Conservation (phyloP, 2,888 invertebrate genomes). For the Pollenia labialis region DNA sequence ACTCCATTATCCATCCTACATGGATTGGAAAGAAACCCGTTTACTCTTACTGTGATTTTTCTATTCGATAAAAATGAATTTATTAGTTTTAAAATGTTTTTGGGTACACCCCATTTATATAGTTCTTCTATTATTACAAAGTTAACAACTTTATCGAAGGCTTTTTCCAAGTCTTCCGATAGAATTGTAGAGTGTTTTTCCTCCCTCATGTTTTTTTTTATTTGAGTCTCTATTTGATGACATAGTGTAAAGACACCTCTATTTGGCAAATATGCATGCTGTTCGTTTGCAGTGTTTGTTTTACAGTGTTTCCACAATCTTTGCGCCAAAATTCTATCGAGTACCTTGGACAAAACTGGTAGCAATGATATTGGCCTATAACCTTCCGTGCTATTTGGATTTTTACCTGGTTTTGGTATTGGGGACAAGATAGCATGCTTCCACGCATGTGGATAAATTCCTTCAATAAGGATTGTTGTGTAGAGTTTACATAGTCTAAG, state of each 20-base stretch:
- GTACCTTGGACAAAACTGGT: conserved; percentile 31
- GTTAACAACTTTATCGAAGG: conserved; percentile 32
- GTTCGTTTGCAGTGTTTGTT: background rate
- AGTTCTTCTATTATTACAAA: conserved; percentile 30
- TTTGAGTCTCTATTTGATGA: conserved; percentile 28
- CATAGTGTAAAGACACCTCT: conserved; percentile 19
- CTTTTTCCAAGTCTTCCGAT: conserved; percentile 52
- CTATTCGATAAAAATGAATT: conserved; percentile 35
- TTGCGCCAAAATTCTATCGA: conserved; percentile 42
- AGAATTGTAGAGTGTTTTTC: too few species aligned
- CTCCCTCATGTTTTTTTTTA: too few species aligned
- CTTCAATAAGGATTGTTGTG: background rate
- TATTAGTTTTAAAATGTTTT: conserved; percentile 6
- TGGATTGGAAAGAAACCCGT: conserved; percentile 3
- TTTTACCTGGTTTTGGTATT: conserved; percentile 44
- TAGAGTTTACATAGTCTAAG: conserved; percentile 11
- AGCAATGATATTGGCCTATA: conserved; percentile 31
- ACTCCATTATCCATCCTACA: background rate
- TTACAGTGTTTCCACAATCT: background rate
- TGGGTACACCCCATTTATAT: too few species aligned
- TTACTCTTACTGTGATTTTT: conserved; percentile 37
- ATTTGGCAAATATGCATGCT: conserved; percentile 42
- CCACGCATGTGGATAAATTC: conserved; percentile 39
- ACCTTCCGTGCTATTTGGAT: background rate
- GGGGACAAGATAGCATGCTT: conserved; percentile 19